Evolutionary conservation across 2,888 invertebrate genomes (phyloP), one percentile per base, ranked within the genome.

Genomic region (Lymantria dispar): DNA sequence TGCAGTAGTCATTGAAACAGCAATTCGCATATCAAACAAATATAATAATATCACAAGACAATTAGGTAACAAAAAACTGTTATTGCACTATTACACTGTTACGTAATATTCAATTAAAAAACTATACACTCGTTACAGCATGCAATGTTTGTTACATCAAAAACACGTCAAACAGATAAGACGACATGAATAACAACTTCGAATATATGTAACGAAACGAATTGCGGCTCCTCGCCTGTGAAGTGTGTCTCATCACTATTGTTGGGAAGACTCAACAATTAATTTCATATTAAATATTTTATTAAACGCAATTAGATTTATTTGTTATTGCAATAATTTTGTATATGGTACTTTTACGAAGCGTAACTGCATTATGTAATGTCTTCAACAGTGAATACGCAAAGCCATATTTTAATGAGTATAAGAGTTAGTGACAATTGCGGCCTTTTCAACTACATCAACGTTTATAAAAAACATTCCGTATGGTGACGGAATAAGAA

Each of bases 131-230:
- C 65, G 68, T 66, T 70, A 68, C 61, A 66, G 47, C 77, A 78
- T 69, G 78, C 77, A 69, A 76, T 65, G 69, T 72, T 63, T 62
- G 69, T 72, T 74, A 72, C 72, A 68, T 70, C 65, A 68, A 66
- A 70, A 74, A 74, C 75, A 69, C 64, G 75, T 66, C 64, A 54
- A 58, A 46, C 54, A 64, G 72, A 69, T 64, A 65, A 68, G 64
- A 64, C 61, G 70, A 74, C 70, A 64, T 56, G 69, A 67, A 67
- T 64, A 71, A 67, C 69, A 67, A 59, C 71, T 70, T 54, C 48
- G 52, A 58, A 64, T 60, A 69, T 67, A 56, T 62, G 64, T 64
- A 61, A 56, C 55, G 58, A 66, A 68, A 68, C 48, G 43, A 47
- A 54, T 68, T 68, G 56, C 69, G 53, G 51, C 42, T 56, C 44